These are phyloP conservation scores for Ranitomeya variabilis DNA, from an alignment of 2,113 vertebrate genomes.

Conservation along the genomic window DNA sequence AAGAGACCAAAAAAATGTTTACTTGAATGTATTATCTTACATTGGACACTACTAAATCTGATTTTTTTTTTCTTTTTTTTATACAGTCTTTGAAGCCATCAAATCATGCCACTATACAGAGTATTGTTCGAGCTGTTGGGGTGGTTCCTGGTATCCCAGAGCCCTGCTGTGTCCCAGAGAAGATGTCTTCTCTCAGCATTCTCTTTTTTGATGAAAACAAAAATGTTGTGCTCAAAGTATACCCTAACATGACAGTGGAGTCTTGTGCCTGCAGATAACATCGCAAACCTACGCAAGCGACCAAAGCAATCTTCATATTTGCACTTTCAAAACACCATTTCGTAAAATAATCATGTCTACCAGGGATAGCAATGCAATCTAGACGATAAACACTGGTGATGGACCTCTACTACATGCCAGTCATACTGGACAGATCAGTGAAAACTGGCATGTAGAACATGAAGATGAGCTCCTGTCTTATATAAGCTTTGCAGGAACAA, in stretches of 20 bases:
- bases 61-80: conserved; percentile 15
- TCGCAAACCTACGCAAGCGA: neutral
- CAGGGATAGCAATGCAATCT: neutral
- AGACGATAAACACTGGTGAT: conserved; percentile 31
- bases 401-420: conserved; percentile 11
- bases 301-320: conserved; percentile 52
- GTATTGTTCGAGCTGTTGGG: conserved; percentile 91
- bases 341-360: neutral
- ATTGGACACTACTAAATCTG: neutral
- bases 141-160: conserved; percentile 89
- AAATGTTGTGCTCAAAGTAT: conserved; percentile 95
- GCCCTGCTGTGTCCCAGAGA: conserved; percentile 95
- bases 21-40: no score
- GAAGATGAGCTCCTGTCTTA: conserved; percentile 16
- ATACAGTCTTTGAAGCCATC: conserved; percentile 90
- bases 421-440: conserved; percentile 19
- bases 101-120: conserved; percentile 98
- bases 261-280: conserved; percentile 92
- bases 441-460: conserved; percentile 3
- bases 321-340: conserved; percentile 66
- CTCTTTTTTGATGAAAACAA: conserved; percentile 95
- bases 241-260: conserved; percentile 97
- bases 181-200: conserved; percentile 95
- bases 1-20: neutral
- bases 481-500: conserved; percentile 19